Conservation (phyloP, 2,113 vertebrate genomes). For the Bufo gargarizans region DNA sequence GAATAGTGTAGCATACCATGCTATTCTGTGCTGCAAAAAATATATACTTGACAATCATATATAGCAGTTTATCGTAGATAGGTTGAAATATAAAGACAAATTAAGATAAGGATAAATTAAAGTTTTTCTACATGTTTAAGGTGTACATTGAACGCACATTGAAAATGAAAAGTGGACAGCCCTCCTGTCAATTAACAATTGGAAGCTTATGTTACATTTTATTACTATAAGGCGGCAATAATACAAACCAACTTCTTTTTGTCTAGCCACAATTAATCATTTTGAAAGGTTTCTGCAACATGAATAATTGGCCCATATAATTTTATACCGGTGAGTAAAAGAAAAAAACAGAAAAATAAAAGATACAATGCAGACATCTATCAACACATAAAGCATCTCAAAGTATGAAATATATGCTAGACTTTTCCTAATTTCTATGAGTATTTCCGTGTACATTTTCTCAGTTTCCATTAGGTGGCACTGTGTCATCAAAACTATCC, state of each 20-base stretch:
- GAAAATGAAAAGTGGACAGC: too few species aligned
- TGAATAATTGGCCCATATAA: not conserved
- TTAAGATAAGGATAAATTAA: too few species aligned
- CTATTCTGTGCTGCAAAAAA: too few species aligned
- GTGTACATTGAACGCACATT: too few species aligned
- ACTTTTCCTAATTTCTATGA: not conserved
- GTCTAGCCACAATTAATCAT: not conserved
- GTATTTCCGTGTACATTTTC: not conserved
- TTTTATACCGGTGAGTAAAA: too few species aligned
- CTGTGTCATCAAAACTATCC: conserved; percentile 37
- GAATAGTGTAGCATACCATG: too few species aligned
- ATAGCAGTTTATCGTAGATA: too few species aligned
- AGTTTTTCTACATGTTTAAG: too few species aligned
- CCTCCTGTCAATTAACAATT: too few species aligned
- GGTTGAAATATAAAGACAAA: too few species aligned
- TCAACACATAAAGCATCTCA: not conserved
- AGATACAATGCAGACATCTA: not conserved
- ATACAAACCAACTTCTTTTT: not conserved
- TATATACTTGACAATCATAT: too few species aligned
- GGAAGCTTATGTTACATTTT: not conserved
- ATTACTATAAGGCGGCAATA: not conserved
- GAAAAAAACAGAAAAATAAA: not conserved
- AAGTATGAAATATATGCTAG: not conserved
- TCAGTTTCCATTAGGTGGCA: conserved; percentile 49
- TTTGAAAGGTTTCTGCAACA: not conserved